These are phyloP conservation scores for Eugnorisma glareosa DNA, from an alignment of 2,888 invertebrate species.

Conservation along the genomic window DNA sequence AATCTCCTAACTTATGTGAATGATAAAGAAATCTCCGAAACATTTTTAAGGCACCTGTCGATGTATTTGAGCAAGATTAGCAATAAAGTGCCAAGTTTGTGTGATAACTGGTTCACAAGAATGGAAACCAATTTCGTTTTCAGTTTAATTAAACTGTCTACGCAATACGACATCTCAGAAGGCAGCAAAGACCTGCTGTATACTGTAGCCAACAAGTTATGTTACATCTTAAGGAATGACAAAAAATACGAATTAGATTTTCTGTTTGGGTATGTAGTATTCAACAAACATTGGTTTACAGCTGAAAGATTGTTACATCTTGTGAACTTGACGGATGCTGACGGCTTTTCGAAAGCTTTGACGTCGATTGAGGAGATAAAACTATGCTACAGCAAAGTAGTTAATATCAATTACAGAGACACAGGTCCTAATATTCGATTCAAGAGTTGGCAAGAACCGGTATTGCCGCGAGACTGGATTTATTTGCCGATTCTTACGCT, in stretches of 20 bases:
- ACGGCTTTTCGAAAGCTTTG: conserved; percentile 83
- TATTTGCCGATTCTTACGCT: conserved; percentile 93
- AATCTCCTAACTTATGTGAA: conserved; percentile 78
- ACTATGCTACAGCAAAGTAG: conserved; percentile 84
- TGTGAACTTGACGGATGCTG: conserved; percentile 87
- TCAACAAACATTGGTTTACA: conserved; percentile 91
- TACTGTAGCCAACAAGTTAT: conserved; percentile 90
- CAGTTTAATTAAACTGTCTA: conserved; percentile 86
- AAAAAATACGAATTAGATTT: conserved; percentile 90
- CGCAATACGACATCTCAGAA: conserved; percentile 80
- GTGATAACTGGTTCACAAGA: conserved; percentile 92
- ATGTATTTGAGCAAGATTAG: conserved; percentile 86
- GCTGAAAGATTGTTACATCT: conserved; percentile 90
- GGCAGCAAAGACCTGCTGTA: conserved; percentile 88
- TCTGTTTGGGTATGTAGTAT: conserved; percentile 91
- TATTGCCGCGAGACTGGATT: conserved; percentile 95
- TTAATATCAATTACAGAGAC: conserved; percentile 79
- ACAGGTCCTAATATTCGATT: conserved; percentile 83
- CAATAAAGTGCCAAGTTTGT: conserved; percentile 81
- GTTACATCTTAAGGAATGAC: conserved; percentile 91
- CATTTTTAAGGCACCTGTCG: conserved; percentile 81
- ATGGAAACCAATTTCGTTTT: conserved; percentile 91
- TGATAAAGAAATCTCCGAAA: conserved; percentile 79
- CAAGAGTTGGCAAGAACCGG: conserved; percentile 91
- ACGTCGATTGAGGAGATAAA: conserved; percentile 83